These are phyloP conservation scores for Aphaenogaster floridana DNA, from an alignment of 1,140 invertebrate genomes.

Conservation along the genomic window DNA sequence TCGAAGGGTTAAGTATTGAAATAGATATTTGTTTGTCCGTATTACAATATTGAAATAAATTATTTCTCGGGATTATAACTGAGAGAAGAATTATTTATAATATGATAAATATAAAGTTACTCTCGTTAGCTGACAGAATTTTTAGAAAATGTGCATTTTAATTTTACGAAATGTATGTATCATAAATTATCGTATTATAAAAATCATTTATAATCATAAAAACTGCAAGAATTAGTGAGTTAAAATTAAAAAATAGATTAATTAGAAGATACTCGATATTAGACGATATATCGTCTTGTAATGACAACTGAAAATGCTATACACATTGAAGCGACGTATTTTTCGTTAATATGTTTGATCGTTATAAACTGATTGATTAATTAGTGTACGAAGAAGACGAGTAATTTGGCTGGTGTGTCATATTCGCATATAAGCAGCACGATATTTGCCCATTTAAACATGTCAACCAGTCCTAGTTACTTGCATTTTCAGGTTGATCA, in stretches of 20 bases:
- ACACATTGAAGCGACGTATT: background rate
- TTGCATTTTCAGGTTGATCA: constrained; percentile 57
- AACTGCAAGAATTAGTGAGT: background rate
- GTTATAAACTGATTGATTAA: constrained; percentile 3
- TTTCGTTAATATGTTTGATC: background rate
- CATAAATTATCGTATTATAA: too few relatives aligned
- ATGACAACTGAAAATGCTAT: background rate
- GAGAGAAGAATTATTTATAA: background rate
- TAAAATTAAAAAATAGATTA: background rate
- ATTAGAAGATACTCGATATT: background rate
- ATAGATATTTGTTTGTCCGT: background rate
- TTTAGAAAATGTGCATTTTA: background rate
- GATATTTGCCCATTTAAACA: constrained; percentile 40
- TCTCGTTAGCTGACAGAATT: background rate
- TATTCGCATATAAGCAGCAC: constrained; percentile 3
- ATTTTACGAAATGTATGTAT: background rate
- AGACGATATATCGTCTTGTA: background rate
- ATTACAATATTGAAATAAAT: background rate
- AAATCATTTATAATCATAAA: background rate
- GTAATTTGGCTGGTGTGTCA: constrained; percentile 19
- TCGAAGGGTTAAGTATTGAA: background rate
- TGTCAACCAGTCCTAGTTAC: constrained; percentile 32
- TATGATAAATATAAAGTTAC: background rate
- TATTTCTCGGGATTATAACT: background rate
- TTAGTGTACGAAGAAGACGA: constrained; percentile 10